Evolutionary conservation across 2,797 vertebrate genomes (phyloP), one percentile per base, ranked within the genome.

Genomic region (Liparis tanakae): DNA sequence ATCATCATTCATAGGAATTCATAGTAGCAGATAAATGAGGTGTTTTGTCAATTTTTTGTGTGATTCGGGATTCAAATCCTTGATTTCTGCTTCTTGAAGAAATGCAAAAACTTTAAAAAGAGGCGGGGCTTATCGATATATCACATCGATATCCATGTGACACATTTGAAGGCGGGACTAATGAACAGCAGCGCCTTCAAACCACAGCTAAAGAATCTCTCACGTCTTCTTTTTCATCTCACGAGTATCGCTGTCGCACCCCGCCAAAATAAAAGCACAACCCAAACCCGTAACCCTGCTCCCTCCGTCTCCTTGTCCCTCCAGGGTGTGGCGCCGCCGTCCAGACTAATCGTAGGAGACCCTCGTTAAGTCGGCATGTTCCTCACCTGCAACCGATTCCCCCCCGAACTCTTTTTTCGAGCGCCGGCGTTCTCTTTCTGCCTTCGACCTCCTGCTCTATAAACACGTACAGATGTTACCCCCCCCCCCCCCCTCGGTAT

Each of bases 341-440:
- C 96, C 91, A 95, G 95, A 92, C 96, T 96, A 96, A 97, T 97
- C 97, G 96, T 98, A 97, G 95, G 97, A 96, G 94, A 93, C 94
- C 94, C 83, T 95, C 93, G 96, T 94, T 95, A 94, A 95, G 74
- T 76, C 74, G 46, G 82, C 86, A 80, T 10, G 37, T 10, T 2
- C 50, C 41, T 58, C 53, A 30, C 71, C 30, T 78, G 30, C 51
- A 46, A 18, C 61, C 65, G 56, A 48, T 57, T 3, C 17, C 30
- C 69, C 69, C 67, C 39, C 46, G 61, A 33, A 51, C 34, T 39
- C 12, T 65, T 77, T 65, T 77, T 64, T 66, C 10, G 54, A 67
- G 17, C 22, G 18, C 10, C 30, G 17, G 41, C 15, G 4, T 58
- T 50, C n/a, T 56, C 6, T 70, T 44, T 60, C 14, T 63, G 5